Evolutionary conservation across 2,797 vertebrate genomes (phyloP), one percentile per base, ranked within the genome.

Genomic region (Anguilla megastoma): DNA sequence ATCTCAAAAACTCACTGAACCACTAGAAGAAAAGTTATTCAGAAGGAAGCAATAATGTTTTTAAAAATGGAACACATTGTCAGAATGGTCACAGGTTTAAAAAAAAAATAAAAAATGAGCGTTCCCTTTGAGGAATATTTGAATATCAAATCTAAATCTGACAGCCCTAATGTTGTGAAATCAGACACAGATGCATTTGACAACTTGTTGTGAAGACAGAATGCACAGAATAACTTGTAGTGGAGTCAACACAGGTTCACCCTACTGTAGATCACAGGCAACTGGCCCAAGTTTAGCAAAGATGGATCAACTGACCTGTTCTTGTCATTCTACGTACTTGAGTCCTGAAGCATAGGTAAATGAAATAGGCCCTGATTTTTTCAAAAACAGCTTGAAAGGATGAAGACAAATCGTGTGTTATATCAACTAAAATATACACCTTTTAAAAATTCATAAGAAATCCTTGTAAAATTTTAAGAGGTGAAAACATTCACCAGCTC

Each of bases 401-500:
- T 69, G 8, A 69, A 71, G 60, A 30, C 85, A 86, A 69, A 85
- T 41, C 1, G 30, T 14, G 24, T 69, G 41, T n/a, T 54, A 30
- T 30, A 85, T 85, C 33, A 36, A 63, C 1, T 16, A 21, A 24
- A 10, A 71, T 82, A 82, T 50, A 82, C 45, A 10, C 50, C 41
- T 50, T 45, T 50, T 50, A 41, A 71, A 85, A 69, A 69, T 50
- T 69, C 41, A 86, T 45, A 52, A 52, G 8, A 33, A 71, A 86
- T 86, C 2, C 63, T 1, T 14, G 85, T 16, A n/a, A 45, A 69
- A 48, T 27, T 48, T 86, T 71, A 86, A 86, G 41, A 86, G 85
- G 63, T 69, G 41, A 86, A 86, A 86, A 48, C 33, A 69, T 52
- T 74, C 45, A 87, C 50, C 74, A 56, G 76, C 33, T 63, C 58